Evolutionary conservation across 1,140 invertebrate species (phyloP).

Genomic region (Heliothis subflexa): DNA sequence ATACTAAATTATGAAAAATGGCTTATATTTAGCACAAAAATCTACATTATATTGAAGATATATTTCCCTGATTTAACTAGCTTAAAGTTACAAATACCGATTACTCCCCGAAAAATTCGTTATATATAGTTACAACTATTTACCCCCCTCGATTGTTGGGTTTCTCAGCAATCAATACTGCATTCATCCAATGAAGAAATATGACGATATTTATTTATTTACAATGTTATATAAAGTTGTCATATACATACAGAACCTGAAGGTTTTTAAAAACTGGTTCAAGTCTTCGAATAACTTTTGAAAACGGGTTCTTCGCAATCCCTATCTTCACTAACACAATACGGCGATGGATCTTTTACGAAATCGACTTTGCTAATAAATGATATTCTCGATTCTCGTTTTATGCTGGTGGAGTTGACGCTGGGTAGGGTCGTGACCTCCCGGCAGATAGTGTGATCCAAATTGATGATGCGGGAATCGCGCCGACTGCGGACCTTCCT

Average conservation of each 20-base stretch:
- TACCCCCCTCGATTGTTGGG: no score
- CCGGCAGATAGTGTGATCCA: slow-evolving; percentile 63
- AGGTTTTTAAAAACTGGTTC: not conserved
- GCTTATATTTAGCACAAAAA: no score
- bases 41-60: no score
- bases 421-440: slow-evolving; percentile 64
- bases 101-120: no score
- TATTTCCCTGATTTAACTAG: no score
- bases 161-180: no score
- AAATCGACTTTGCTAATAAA: slow-evolving; percentile 70
- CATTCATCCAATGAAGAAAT: no score
- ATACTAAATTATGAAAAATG: no score
- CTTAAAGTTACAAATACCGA: no score
- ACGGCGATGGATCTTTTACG: slow-evolving; percentile 68
- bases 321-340: slow-evolving; percentile 59
- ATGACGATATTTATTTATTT: not conserved
- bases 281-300: slow-evolving; percentile 44
- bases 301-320: slow-evolving; percentile 24
- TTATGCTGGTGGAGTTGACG: slow-evolving; percentile 55
- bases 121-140: no score
- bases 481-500: slow-evolving; percentile 49
- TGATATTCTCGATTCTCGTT: slow-evolving; percentile 60
- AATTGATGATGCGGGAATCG: slow-evolving; percentile 52
- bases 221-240: not conserved
- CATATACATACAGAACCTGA: not conserved